Base-by-base conservation (phyloP, 2,888 invertebrate genomes). In the Pterostichus madidus region DNA sequence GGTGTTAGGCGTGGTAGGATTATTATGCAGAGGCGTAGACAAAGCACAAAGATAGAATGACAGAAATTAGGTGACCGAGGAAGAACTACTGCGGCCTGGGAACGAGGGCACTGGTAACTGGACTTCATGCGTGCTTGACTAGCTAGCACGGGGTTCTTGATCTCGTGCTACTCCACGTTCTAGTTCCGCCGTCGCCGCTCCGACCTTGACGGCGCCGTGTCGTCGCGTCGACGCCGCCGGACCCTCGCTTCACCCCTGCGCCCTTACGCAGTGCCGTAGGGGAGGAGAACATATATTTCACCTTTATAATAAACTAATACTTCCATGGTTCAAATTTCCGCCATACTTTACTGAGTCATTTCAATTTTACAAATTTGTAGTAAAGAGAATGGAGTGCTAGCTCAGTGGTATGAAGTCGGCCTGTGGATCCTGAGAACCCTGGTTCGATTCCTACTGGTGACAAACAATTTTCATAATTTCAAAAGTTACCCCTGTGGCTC, bases 131-230 rank as follows among this genome's bases (percentile, higher is more conserved):
- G 24, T 31, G 59, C 59, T 13, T 11, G 59, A 10, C 31, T 31
- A 59, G 64, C 64, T 31, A 39, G 68, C 10, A 13, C 17, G 17
- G 44, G 44, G 68, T 44, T 71, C 68, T 44, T 71, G 68, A 39
- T 44, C 68, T 17, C 44, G 44, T 39, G 35, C 11, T 31, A 13
- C 56, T 59, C 39, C 44, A 10, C 61, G 78, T 78, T 61, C 78
- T 78, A 78, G 59, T 78, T 78, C 59, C 56, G 46, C 44, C 56
- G 71, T 73, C 80, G 64, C 61, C 81, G 75, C 44, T 39, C 10
- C 49, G 81, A 81, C 81, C 81, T 81, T 81, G 75, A 81, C 75
- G 81, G 81, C 81, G 81, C 81, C 81, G 17, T 24, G 17, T 11
- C 61, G 81, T 59, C 81, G 73, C 81, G 81, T 46, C 81, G 61